These are phyloP conservation scores for Aegotheles bennettii DNA, from an alignment of 2,113 vertebrate species.

Conservation along the genomic window DNA sequence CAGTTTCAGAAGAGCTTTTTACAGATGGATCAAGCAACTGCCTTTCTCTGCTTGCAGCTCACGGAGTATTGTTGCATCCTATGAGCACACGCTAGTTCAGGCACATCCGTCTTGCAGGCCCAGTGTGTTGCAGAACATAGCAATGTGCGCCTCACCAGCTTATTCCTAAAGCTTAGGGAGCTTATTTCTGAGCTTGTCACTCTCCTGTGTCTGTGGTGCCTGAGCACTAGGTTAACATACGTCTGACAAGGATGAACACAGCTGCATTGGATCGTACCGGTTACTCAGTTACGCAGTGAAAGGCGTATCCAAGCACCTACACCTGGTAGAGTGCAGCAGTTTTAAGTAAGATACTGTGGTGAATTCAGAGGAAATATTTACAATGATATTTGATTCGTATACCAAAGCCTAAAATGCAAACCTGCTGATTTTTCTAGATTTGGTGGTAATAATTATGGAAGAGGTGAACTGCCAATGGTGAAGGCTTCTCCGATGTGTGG, in stretches of 20 bases:
- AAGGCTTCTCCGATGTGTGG: neutral
- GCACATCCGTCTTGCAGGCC: neutral
- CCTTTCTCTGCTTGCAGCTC: neutral
- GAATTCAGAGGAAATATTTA: neutral
- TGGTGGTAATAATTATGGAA: neutral
- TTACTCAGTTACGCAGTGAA: neutral
- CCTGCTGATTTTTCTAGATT: neutral
- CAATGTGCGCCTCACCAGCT: neutral
- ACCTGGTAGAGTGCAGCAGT: accelerated
- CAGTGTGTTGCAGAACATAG: accelerated
- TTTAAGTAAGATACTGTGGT: neutral
- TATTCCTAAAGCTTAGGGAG: neutral
- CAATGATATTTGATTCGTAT: accelerated
- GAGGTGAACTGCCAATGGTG: neutral
- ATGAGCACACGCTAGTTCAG: neutral
- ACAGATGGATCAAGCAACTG: neutral
- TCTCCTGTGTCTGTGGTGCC: accelerated
- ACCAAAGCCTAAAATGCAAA: neutral
- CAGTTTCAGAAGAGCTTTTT: neutral
- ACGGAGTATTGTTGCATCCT: neutral
- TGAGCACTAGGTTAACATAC: accelerated
- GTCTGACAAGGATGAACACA: accelerated
- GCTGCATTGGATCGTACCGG: neutral
- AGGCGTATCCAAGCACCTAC: neutral
- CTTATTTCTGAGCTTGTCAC: neutral